Evolutionary conservation across 2,888 invertebrate genomes (phyloP), one percentile per base, ranked within the genome.

Genomic region (Cancer borealis): DNA sequence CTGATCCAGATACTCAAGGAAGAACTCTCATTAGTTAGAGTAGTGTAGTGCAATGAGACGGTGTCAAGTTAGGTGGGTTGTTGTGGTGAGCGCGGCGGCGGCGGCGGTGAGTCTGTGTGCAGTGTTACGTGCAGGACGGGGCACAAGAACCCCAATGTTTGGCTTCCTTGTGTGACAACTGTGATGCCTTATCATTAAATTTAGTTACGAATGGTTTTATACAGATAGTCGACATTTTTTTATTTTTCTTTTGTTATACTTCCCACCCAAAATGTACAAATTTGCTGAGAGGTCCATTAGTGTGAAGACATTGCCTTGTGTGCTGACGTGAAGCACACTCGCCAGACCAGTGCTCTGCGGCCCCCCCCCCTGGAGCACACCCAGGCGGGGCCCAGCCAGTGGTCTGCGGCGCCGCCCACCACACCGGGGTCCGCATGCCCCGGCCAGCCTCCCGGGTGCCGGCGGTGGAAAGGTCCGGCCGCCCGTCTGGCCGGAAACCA

Each of bases 161-260:
- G 94, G 91, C 92, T 94, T 93, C 92, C 94, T 94, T 92, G 94
- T 94, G 92, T 94, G 92, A 84, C 87, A 94, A 94, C 94, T 94
- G 94, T 92, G 94, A 94, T 94, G 94, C 94, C 94, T 94, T 94
- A 94, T 94, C 84, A 91, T 90, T 94, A 94, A 94, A 94, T 92
- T 92, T 92, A 92, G 92, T 94, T 94, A 90, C 92, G 87, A 87
- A 94, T 92, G 94, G 90, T 94, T 94, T 94, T 94, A 90, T 92
- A 94, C 94, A 94, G 89, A 89, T 94, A 94, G 92, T 94, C 91
- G 87, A 91, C 91, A 54, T 92, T 92, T 88, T 54, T 60, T 92
- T 92, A 54, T n/a, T 88, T 84, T 88, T 79, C 60, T 93, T 91
- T 45, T 91, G 91, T 93, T 93, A 91, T 88, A 91, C 47, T 94